Percentiles rank a stretch among this genome's conserved stretches.
Conservation (phyloP, 2,797 vertebrate genomes). For the Erethizon dorsatum region DNA sequence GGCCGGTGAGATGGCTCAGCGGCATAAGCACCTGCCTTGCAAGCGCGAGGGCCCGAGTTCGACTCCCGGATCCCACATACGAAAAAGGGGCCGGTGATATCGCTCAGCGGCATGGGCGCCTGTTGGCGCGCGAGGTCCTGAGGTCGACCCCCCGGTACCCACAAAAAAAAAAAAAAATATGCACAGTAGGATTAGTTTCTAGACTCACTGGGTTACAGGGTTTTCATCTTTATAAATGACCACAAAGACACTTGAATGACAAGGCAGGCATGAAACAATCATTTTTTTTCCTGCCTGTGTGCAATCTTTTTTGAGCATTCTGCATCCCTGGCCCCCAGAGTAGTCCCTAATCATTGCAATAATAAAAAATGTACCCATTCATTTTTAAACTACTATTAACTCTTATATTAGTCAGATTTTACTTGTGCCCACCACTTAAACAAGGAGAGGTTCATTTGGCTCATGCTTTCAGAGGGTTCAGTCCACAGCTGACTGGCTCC, state of each 20-base stretch:
- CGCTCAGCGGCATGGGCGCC: too few species aligned
- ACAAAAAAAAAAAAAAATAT: too few species aligned
- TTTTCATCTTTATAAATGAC: not conserved
- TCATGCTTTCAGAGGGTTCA: not conserved
- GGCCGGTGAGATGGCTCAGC: too few species aligned
- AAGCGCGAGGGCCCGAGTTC: too few species aligned
- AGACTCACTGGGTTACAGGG: not conserved
- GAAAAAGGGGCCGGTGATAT: too few species aligned
- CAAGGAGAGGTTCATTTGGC: not conserved
- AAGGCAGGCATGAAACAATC: not conserved
- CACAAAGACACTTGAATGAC: not conserved
- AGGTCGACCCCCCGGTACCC: too few species aligned
- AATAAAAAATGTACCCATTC: not conserved
- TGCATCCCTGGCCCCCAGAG: not conserved
- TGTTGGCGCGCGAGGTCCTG: too few species aligned
- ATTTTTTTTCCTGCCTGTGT: not conserved
- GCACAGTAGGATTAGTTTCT: not conserved
- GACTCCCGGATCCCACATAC: too few species aligned
- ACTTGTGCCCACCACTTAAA: not conserved
- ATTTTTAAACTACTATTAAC: not conserved
- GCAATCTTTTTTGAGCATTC: not conserved
- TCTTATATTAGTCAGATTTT: slow-evolving; percentile 6
- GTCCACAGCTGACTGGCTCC: not conserved
- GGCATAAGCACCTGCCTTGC: too few species aligned
- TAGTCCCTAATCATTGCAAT: not conserved